These are phyloP conservation scores for Sphenopsis melanotis DNA, from an alignment of 2,797 vertebrate genomes.

Conservation along the genomic window DNA sequence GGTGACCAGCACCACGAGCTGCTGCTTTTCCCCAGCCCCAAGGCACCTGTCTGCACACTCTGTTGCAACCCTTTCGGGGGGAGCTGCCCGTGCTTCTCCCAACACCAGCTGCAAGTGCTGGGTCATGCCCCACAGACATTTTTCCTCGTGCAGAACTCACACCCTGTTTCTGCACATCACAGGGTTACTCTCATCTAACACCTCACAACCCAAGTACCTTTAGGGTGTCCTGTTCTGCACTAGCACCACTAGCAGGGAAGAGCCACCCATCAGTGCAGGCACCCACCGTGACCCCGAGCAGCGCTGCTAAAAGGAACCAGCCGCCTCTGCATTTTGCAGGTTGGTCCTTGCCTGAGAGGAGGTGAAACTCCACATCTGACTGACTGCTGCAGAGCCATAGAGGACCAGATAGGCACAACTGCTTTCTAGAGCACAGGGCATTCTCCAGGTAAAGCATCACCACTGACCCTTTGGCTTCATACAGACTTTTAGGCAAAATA, in stretches of 20 bases:
- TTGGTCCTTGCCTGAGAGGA: background rate
- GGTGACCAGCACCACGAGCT: background rate
- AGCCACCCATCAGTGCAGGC: fast-evolving
- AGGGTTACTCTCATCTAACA: background rate
- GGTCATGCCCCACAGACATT: background rate
- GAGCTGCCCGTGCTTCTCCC: background rate
- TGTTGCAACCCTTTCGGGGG: fast-evolving
- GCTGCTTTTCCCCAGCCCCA: background rate
- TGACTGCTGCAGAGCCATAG: background rate
- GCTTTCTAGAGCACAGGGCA: background rate
- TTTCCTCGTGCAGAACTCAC: background rate
- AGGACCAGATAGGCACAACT: constrained; percentile 17
- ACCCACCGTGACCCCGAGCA: fast-evolving
- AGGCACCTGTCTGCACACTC: background rate
- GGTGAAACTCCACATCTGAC: constrained; percentile 17
- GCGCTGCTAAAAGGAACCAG: background rate
- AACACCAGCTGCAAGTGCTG: background rate
- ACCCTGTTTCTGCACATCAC: background rate
- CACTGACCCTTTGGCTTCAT: background rate
- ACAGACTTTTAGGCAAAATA: background rate
- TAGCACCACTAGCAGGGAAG: background rate
- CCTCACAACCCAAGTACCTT: too few species aligned
- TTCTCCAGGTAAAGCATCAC: background rate
- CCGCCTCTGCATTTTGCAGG: constrained; percentile 22
- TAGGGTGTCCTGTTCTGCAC: background rate